These are phyloP conservation scores for Grammomys dolichurus DNA, from an alignment of 2,113 vertebrate species.

Conservation along the genomic window DNA sequence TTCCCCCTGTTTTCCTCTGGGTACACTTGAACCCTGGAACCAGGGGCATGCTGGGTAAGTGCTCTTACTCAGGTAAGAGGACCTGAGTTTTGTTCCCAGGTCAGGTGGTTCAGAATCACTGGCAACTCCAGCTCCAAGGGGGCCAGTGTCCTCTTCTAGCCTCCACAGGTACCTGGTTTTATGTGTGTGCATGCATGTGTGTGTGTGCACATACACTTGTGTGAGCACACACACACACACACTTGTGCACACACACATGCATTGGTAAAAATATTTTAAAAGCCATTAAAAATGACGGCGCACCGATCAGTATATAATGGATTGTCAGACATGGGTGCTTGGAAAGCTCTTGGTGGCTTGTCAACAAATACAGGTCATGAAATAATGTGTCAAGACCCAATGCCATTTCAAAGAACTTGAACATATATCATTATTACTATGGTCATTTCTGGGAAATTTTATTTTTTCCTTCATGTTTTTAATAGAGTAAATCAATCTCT, in stretches of 20 bases:
- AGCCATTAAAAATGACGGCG: neutral
- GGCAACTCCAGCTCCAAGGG: neutral
- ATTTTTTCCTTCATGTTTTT: slow-evolving; percentile 10
- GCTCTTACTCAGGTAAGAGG: neutral
- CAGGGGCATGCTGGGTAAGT: accelerated
- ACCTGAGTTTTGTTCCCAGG: neutral
- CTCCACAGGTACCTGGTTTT: neutral
- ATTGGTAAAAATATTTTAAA: neutral
- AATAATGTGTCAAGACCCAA: neutral
- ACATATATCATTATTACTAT: neutral
- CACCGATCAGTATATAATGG: neutral
- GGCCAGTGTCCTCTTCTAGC: neutral
- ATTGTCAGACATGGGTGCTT: neutral
- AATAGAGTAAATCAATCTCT: neutral
- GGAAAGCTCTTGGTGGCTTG: neutral
- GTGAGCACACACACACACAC: neutral
- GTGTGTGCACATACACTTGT: too few relatives aligned
- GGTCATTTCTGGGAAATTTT: neutral
- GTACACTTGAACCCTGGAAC: neutral
- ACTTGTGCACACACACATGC: too few relatives aligned
- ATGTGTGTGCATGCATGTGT: accelerated
- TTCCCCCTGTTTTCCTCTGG: neutral
- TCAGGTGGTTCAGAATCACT: neutral
- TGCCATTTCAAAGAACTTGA: neutral
- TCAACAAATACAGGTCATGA: neutral